Evolutionary conservation across 92 coral and sea anemone genomes (phyloP).

Genomic region (Palythoa grandiflora): DNA sequence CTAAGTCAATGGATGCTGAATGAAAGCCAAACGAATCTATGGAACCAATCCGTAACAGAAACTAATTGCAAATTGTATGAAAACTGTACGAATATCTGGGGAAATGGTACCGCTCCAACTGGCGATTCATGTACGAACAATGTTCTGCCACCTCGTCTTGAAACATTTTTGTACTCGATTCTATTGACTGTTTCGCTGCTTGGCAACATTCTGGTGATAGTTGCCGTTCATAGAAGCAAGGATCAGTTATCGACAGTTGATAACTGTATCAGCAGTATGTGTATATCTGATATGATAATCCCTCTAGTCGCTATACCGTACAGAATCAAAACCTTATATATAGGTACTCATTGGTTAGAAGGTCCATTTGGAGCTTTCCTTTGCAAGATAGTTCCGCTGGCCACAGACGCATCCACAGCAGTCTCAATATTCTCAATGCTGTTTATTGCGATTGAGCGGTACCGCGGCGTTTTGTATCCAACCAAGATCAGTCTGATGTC

Average conservation of each 20-base stretch:
- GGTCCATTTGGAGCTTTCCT: conserved; percentile 18
- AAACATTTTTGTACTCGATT: conserved; percentile 16
- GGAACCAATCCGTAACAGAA: conserved; percentile 10
- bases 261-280: conserved; percentile 20
- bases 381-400: conserved; percentile 30
- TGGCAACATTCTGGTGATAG: conserved; percentile 19
- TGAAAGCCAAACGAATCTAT: neutral
- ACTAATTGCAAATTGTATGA: neutral
- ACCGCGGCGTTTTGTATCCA: conserved; percentile 20
- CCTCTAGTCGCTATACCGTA: conserved; percentile 19
- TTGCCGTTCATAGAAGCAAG: neutral
- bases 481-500: neutral
- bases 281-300: neutral
- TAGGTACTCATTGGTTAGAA: neutral
- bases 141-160: neutral
- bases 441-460: conserved; percentile 5
- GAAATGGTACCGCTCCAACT: neutral
- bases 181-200: neutral
- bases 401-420: conserved; percentile 13
- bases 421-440: conserved; percentile 27
- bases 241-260: neutral
- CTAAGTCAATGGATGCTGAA: neutral
- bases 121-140: neutral
- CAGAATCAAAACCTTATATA: neutral
- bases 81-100: conserved; percentile 6